Percentiles rank a stretch among this genome's conserved stretches.
These are phyloP conservation scores for Erinaceus europaeus DNA, from an alignment of 2,113 vertebrate species.

Conservation along the genomic window DNA sequence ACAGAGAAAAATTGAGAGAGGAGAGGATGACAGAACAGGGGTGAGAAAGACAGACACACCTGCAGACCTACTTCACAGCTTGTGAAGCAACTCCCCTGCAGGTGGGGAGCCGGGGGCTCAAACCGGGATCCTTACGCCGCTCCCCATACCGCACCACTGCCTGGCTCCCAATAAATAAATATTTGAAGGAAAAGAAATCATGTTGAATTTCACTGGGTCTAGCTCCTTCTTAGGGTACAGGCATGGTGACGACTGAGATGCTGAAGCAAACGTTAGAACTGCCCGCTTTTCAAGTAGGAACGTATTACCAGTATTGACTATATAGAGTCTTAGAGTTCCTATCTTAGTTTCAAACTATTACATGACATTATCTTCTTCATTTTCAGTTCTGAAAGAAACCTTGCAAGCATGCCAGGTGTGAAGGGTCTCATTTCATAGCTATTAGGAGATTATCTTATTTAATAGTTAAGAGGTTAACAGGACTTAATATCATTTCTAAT, in stretches of 20 bases:
- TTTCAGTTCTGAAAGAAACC: background rate
- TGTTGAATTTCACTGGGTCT: background rate
- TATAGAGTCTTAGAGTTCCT: background rate
- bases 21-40: no score
- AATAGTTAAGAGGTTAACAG: conserved; percentile 9
- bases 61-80: no score
- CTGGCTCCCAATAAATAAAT: no score
- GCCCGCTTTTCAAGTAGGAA: background rate
- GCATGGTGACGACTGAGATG: background rate
- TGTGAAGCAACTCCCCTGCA: no score
- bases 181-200: no score
- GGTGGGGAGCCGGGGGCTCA: no score
- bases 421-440: conserved; percentile 4
- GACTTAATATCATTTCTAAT: conserved; percentile 34
- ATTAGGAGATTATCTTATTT: background rate
- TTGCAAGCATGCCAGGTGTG: background rate
- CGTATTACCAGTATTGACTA: background rate
- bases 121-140: no score
- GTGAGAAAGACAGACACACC: no score
- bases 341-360: background rate
- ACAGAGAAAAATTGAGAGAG: no score
- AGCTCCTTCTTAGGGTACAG: background rate
- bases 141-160: no score
- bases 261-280: background rate
- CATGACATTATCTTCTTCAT: background rate